Percentiles rank a stretch among this genome's conserved stretches.
These are phyloP conservation scores for Dendroctonus valens DNA, from an alignment of 1,140 invertebrate species.

Conservation along the genomic window DNA sequence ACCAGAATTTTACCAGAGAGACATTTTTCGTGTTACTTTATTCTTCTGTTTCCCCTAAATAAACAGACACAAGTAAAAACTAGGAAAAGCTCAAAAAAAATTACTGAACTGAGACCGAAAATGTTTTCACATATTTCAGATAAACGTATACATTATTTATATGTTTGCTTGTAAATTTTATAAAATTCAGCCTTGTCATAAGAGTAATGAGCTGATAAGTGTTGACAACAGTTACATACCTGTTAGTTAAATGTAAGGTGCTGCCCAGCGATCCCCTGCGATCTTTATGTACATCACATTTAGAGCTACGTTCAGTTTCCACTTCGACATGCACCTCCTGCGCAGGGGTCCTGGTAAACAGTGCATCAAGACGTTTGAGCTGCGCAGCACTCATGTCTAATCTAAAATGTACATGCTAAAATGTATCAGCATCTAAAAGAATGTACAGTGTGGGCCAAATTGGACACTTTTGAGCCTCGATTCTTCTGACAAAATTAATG, in stretches of 20 bases:
- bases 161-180: neutral
- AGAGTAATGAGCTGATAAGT: neutral
- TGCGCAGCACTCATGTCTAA: constrained; percentile 57
- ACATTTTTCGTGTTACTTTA: too few species aligned
- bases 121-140: too few species aligned
- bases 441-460: neutral
- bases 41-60: too few species aligned
- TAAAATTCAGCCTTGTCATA: too few species aligned
- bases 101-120: neutral
- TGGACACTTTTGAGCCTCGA: too few species aligned
- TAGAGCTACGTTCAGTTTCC: constrained; percentile 56
- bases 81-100: too few species aligned
- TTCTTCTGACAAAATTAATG: too few species aligned
- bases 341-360: constrained; percentile 58
- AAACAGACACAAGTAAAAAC: too few species aligned
- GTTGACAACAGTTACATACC: constrained; percentile 6
- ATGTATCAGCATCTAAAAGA: neutral
- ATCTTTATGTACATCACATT: constrained; percentile 69
- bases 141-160: too few species aligned
- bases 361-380: constrained; percentile 65
- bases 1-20: too few species aligned
- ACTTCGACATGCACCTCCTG: constrained; percentile 55
- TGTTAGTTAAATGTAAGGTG: constrained; percentile 44
- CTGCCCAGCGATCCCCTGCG: constrained; percentile 58
- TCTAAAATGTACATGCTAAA: neutral